Evolutionary conservation across 2,888 invertebrate species (phyloP).

Genomic region (Neocrepidodera transversa): DNA sequence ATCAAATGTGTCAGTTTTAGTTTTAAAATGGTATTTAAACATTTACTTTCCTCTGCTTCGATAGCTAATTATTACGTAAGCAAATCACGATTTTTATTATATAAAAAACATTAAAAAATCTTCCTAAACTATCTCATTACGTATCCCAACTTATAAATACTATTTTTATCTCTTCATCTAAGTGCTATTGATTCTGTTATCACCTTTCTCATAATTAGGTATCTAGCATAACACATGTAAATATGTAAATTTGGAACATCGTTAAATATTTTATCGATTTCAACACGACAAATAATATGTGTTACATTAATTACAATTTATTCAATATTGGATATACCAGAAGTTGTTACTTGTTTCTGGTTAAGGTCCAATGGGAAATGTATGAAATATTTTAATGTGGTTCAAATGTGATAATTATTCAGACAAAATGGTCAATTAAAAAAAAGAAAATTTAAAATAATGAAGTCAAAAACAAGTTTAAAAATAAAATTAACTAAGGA

Average conservation of each 20-base stretch:
- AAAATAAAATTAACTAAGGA: too few relatives aligned
- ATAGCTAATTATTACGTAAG: too few relatives aligned
- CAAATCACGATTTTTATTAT: too few relatives aligned
- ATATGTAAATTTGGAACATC: conserved; percentile 9
- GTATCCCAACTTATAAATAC: background rate
- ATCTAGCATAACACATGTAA: conserved; percentile 13
- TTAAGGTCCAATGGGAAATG: conserved; percentile 3
- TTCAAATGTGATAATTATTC: too few relatives aligned
- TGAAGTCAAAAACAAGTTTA: too few relatives aligned
- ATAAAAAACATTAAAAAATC: background rate
- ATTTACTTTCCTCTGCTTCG: too few relatives aligned
- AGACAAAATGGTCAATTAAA: too few relatives aligned
- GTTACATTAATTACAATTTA: conserved; percentile 23
- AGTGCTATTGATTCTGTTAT: conserved; percentile 13
- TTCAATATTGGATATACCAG: conserved; percentile 10
- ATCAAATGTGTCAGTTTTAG: too few relatives aligned
- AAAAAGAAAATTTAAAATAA: too few relatives aligned
- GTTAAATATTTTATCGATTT: conserved; percentile 9
- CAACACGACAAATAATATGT: conserved; percentile 18
- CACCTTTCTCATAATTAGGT: conserved; percentile 15
- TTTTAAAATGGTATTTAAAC: background rate
- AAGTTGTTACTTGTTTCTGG: conserved; percentile 8
- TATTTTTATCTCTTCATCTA: conserved; percentile 1
- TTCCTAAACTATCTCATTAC: background rate
- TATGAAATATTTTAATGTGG: too few relatives aligned